Evolutionary conservation across 2,113 vertebrate species (phyloP).

Genomic region (Petaurus breviceps): DNA sequence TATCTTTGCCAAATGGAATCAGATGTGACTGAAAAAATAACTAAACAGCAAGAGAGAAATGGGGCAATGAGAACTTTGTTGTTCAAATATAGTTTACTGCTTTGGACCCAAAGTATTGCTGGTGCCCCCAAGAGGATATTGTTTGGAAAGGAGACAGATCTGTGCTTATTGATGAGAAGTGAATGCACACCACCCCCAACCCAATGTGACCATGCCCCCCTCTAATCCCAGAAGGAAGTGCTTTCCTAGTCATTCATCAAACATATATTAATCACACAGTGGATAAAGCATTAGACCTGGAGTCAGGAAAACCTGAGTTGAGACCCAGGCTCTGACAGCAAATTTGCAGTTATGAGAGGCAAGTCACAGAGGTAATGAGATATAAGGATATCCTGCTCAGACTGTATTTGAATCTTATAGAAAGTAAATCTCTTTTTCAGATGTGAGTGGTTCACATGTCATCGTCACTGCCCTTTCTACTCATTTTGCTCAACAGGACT

Average conservation of each 20-base stretch:
- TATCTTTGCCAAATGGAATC: too few species aligned
- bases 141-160: not conserved
- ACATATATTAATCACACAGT: too few species aligned
- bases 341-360: not conserved
- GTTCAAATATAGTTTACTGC: too few species aligned
- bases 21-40: too few species aligned
- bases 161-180: not conserved
- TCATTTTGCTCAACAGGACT: too few species aligned
- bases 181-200: not conserved
- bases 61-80: too few species aligned
- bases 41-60: too few species aligned
- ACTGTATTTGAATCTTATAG: not conserved
- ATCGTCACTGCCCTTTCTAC: too few species aligned
- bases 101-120: too few species aligned
- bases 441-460: not conserved
- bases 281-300: too few species aligned
- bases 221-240: constrained; percentile 44
- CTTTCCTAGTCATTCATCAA: not conserved
- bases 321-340: not conserved
- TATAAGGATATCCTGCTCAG: too few species aligned
- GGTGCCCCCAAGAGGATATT: too few species aligned
- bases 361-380: not conserved
- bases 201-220: constrained; percentile 12
- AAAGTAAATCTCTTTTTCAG: not conserved
- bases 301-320: not conserved